Evolutionary conservation across 2,888 invertebrate species (phyloP), one percentile per base, ranked within the genome.

Genomic region (Phasia obesa): DNA sequence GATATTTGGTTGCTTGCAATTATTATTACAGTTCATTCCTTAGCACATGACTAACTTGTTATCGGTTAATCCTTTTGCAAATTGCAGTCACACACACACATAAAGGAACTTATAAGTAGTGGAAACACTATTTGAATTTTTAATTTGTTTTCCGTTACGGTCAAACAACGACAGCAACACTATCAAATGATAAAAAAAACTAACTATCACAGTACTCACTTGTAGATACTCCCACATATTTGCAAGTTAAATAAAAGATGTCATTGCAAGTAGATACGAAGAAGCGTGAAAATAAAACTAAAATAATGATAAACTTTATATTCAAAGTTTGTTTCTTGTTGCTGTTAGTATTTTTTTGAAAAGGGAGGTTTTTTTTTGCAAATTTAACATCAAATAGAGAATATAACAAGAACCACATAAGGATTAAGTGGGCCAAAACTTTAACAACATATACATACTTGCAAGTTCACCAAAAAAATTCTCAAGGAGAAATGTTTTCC

Each of bases 71-170:
- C 57, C 81, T 75, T 75, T 75, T 64, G 55, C 35, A 35, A 11
- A 11, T 35, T 15, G 2, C 51, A 51, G 7, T 13, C 15, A 44
- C 27, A 47, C 27, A 44, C 13, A 23, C n/a, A 7, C 11, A 49
- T 13, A 25, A 44, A 62, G 2, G 5, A 0, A 51, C 44, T 17
- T 47, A 21, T 9, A 60, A 44, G 13, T 31, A 31, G 31, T 47
- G 21, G 53, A 79, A 75, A 83, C 82, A 78, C 75, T 84, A 71
- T 81, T 65, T 71, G 80, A 81, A 75, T 74, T 83, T 83, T 78
- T 78, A 84, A 84, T 78, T 67, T 62, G 70, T 74, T 83, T 75
- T 70, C 74, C 79, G 84, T 84, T 82, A 80, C 74, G 84, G 79
- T 74, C 69, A 77, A 78, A 74, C 60, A 75, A 64, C 64, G 44